Percentiles rank a stretch among this genome's conserved stretches.
phyloP scores from a whole-genome alignment of 2,797 vertebrate species.

The Taeniopygia guttata region DNA sequence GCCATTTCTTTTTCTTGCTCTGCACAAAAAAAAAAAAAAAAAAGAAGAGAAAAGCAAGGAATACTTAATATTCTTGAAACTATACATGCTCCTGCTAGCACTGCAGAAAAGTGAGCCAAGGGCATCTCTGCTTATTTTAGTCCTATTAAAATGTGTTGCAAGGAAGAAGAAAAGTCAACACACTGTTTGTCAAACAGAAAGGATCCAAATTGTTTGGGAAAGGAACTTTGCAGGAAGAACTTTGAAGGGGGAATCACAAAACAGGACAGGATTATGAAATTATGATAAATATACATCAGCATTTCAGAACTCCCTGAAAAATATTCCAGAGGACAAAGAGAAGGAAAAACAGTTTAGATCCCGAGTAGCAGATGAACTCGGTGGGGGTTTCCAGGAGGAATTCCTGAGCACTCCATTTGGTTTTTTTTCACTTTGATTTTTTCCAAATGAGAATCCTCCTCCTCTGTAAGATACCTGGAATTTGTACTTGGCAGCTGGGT shows the following conservation, averaged over 20 bases:
- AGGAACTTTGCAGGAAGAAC: constrained; percentile 7
- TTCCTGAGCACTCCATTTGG: neutral
- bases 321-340: neutral
- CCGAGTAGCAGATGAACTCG: rapidly evolving
- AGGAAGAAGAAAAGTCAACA: constrained; percentile 59
- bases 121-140: constrained; percentile 49
- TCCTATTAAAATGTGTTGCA: constrained; percentile 39
- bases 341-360: neutral
- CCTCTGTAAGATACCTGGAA: neutral
- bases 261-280: neutral
- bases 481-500: constrained; percentile 29
- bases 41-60: neutral
- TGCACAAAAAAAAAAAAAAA: neutral
- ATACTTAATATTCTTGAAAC: constrained; percentile 47
- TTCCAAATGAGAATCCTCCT: neutral
- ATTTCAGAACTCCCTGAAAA: neutral
- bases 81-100: constrained; percentile 15
- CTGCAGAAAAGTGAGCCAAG: constrained; percentile 55
- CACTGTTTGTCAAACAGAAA: neutral
- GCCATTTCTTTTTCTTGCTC: neutral
- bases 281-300: neutral
- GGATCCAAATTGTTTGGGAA: neutral
- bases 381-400: neutral
- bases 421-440: neutral
- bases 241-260: constrained; percentile 1